Conservation (phyloP, 2,888 invertebrate species). For the Drosophila neonasuta region DNA sequence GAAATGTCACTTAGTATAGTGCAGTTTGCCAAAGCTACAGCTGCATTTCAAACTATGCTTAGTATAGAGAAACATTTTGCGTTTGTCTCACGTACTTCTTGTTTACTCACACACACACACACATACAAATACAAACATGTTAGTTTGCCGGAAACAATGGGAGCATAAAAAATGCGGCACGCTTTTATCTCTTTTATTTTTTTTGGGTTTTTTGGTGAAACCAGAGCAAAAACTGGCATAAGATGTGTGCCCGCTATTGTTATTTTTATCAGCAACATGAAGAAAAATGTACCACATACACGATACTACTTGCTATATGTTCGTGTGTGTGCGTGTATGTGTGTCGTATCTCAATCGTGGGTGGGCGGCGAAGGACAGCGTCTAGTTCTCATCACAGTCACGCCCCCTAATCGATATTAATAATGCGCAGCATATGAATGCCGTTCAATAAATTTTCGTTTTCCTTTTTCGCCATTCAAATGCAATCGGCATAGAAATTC, state of each 20-base stretch:
- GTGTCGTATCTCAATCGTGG: constrained; percentile 27
- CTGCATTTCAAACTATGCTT: constrained; percentile 17
- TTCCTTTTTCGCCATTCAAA: constrained; percentile 47
- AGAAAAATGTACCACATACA: constrained; percentile 13
- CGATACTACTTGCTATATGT: background rate
- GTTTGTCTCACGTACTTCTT: constrained; percentile 26
- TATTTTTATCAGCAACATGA: constrained; percentile 46
- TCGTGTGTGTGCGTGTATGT: constrained; percentile 6
- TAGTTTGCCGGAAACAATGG: constrained; percentile 44
- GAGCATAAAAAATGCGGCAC: constrained; percentile 27
- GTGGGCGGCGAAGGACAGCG: constrained; percentile 21
- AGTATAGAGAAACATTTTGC: background rate
- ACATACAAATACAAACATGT: constrained; percentile 8
- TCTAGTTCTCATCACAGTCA: constrained; percentile 30
- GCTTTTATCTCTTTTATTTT: constrained; percentile 32
- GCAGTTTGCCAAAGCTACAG: constrained; percentile 32
- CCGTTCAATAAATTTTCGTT: constrained; percentile 67
- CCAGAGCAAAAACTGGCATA: constrained; percentile 9
- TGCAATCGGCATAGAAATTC: constrained; percentile 52
- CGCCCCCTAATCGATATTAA: constrained; percentile 69
- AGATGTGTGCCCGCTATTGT: constrained; percentile 46
- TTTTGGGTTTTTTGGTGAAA: constrained; percentile 8
- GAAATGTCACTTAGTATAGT: constrained; percentile 42
- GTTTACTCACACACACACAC: constrained; percentile 9
- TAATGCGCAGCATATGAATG: constrained; percentile 70